phyloP scores from a whole-genome alignment of 2,888 invertebrate genomes.

The Allygus modestus region DNA sequence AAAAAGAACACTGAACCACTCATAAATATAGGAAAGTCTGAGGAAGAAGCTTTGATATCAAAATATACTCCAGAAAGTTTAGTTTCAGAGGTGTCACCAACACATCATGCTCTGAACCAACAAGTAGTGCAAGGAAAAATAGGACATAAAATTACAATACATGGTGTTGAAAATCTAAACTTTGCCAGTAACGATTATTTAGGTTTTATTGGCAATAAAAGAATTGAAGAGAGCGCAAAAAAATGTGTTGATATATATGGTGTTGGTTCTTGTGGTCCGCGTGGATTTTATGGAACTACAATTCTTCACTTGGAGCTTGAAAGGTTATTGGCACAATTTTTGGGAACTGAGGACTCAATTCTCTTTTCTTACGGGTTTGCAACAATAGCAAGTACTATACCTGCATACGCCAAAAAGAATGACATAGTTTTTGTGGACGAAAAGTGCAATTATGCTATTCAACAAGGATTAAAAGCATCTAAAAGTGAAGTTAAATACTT shows the following conservation, averaged over 20 bases:
- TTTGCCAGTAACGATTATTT: slow-evolving; percentile 89
- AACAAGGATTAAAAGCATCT: slow-evolving; percentile 94
- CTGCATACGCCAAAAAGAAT: slow-evolving; percentile 93
- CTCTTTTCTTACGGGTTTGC: slow-evolving; percentile 98
- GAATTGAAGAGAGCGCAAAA: slow-evolving; percentile 88
- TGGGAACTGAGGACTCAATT: slow-evolving; percentile 93
- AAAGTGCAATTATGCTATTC: slow-evolving; percentile 90
- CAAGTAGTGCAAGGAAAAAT: slow-evolving; percentile 79
- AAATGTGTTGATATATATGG: slow-evolving; percentile 92
- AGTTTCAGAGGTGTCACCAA: slow-evolving; percentile 80
- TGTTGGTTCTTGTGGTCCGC: slow-evolving; percentile 97
- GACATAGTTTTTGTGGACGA: slow-evolving; percentile 96
- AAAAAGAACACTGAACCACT: slow-evolving; percentile 62
- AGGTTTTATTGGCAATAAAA: slow-evolving; percentile 84
- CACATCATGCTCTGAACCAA: slow-evolving; percentile 81
- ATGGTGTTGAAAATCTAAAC: slow-evolving; percentile 83
- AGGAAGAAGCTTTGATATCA: slow-evolving; percentile 80
- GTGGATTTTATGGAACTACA: slow-evolving; percentile 96
- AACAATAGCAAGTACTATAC: slow-evolving; percentile 95
- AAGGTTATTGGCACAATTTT: slow-evolving; percentile 88
- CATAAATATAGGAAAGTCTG: slow-evolving; percentile 69
- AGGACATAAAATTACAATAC: slow-evolving; percentile 74
- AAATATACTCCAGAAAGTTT: slow-evolving; percentile 92
- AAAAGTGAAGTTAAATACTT: slow-evolving; percentile 89
- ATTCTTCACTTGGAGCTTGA: slow-evolving; percentile 95